phyloP scores from a whole-genome alignment of 2,113 vertebrate genomes.

The Petroica traversi region DNA sequence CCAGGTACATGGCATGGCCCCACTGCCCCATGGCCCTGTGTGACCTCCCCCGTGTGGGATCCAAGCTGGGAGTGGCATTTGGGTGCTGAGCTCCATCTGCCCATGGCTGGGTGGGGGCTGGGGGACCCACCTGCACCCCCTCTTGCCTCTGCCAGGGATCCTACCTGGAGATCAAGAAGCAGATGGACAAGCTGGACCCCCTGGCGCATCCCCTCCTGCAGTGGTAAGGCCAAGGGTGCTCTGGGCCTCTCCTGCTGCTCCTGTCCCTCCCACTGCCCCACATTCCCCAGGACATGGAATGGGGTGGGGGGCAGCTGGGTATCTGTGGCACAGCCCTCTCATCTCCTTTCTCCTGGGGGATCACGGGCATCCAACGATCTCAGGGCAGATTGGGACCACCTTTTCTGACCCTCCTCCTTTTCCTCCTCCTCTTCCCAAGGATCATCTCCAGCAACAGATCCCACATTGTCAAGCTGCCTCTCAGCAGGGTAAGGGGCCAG shows the following conservation, averaged over 20 bases:
- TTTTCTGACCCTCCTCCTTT: not conserved
- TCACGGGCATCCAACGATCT: fast-evolving
- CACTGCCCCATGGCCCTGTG: fast-evolving
- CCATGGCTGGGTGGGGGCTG: not conserved
- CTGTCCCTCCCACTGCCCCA: not conserved
- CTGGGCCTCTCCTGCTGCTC: fast-evolving
- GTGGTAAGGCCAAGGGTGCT: constrained; percentile 77
- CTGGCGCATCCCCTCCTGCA: constrained; percentile 94
- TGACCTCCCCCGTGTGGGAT: fast-evolving
- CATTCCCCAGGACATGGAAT: fast-evolving
- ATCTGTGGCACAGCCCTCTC: fast-evolving
- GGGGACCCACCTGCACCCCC: not conserved
- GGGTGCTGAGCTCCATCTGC: not conserved
- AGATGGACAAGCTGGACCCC: constrained; percentile 98
- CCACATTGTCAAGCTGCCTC: constrained; percentile 98
- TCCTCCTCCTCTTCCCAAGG: constrained; percentile 70
- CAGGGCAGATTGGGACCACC: fast-evolving
- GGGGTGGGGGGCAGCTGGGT: fast-evolving
- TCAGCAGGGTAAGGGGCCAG: constrained; percentile 92
- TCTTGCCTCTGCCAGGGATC: constrained; percentile 81
- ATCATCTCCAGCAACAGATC: constrained; percentile 99
- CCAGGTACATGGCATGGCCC: constrained; percentile 77
- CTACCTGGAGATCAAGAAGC: constrained; percentile 98
- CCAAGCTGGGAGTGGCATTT: not conserved
- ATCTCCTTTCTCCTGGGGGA: not conserved